Base-by-base conservation (phyloP, 2,113 vertebrate species). In the Chionis minor region DNA sequence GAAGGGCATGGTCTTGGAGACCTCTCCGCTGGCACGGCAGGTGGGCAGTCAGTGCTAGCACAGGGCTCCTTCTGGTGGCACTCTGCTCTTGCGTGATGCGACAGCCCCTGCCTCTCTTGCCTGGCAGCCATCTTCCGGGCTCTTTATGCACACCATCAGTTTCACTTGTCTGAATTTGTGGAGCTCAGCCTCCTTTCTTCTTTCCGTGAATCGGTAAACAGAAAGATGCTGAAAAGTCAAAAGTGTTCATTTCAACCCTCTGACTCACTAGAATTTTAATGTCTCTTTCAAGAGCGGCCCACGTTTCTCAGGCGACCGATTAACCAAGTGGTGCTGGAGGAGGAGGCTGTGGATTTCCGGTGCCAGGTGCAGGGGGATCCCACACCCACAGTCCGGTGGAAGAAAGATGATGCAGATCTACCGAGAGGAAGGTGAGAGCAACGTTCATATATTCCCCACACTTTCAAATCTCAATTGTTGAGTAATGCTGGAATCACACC, bases 271-370 rank as follows among this genome's bases (percentile, higher is more conserved):
- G 69, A 92, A 94, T 95, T 91, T 93, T 69, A 67, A 93, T 97
- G 58, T 97, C 83, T 66, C 75, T 92, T 94, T 94, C 78, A 98
- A 99, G 99, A 99, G 96, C 98, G 99, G 80, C 99, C 99, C 62
- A 99, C 99, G 32, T 99, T 99, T 98, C 98, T 99, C 95, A 98
- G 99, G 90, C 98, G 99, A 93, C 99, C 99, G 42, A 99, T 99
- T 96, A 99, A 99, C 98, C 99, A 99, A 97, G 99, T 99, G 97
- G 98, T 99, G 77, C 98, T 99, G 97, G 99, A 99, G 90, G 99
- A 99, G 72, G 99, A 99, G 95, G 97, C 96, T 0, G 99, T 99
- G 94, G 99, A 99, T 97, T 99, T 99, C 88, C 99, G 99, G 52
- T 99, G 99, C 98, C 99, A 99, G 96, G 99, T 99, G 82, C 99